Percentiles rank a stretch among this genome's conserved stretches.
Evolutionary conservation across 2,797 vertebrate genomes (phyloP).

Genomic region (Glossophaga mutica): DNA sequence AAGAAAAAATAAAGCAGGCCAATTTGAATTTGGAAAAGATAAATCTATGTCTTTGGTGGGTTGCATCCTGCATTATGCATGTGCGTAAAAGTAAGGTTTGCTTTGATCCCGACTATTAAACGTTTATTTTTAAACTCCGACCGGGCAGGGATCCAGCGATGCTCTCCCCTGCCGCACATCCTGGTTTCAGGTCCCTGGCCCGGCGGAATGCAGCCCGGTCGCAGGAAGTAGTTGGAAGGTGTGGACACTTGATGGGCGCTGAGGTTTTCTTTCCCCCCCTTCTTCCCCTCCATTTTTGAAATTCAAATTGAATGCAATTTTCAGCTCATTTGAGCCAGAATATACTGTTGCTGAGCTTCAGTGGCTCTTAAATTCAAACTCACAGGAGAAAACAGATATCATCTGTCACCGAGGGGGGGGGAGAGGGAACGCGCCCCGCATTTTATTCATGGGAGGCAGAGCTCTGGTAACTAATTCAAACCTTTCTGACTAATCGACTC

Average conservation of each 20-base stretch:
- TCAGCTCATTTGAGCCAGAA: slow-evolving; percentile 90
- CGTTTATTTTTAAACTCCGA: slow-evolving; percentile 85
- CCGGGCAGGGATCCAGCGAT: slow-evolving; percentile 83
- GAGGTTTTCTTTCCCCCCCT: slow-evolving; percentile 44
- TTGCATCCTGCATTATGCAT: slow-evolving; percentile 77
- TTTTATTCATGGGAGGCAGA: slow-evolving; percentile 79
- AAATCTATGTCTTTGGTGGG: slow-evolving; percentile 74
- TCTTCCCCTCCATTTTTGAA: slow-evolving; percentile 83
- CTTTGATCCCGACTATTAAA: slow-evolving; percentile 85
- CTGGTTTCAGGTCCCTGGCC: slow-evolving; percentile 75
- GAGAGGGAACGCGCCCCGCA: slow-evolving; percentile 73
- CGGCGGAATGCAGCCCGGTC: slow-evolving; percentile 39
- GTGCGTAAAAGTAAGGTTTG: slow-evolving; percentile 81
- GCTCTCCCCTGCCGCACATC: slow-evolving; percentile 75
- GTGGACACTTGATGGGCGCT: slow-evolving; percentile 72
- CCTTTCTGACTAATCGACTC: slow-evolving; percentile 75
- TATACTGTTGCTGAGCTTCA: slow-evolving; percentile 89
- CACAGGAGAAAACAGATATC: slow-evolving; percentile 88
- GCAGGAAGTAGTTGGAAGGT: slow-evolving; percentile 73
- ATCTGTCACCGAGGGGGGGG: slow-evolving; percentile 84
- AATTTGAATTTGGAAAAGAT: slow-evolving; percentile 74
- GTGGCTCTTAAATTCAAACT: slow-evolving; percentile 88
- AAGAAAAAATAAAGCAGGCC: neutral
- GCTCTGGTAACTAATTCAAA: slow-evolving; percentile 80
- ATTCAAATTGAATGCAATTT: slow-evolving; percentile 91